Evolutionary conservation across 2,113 vertebrate genomes (phyloP).

Genomic region (Brachyhypopomus gauderio): DNA sequence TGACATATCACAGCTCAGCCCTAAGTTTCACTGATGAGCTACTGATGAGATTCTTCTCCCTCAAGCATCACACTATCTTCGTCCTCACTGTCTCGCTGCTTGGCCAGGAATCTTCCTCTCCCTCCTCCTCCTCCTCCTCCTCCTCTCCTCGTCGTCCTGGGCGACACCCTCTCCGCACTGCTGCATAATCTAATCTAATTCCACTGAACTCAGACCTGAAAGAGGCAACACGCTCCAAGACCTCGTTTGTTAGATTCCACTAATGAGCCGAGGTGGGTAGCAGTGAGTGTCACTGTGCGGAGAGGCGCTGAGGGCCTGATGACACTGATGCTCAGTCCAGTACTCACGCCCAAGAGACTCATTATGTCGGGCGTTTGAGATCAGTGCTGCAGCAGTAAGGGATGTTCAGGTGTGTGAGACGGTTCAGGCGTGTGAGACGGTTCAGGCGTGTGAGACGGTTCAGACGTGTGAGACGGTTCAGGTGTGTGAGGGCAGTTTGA

Average conservation of each 20-base stretch:
- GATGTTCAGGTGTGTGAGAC: not conserved
- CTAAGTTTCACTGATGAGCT: conserved; percentile 45
- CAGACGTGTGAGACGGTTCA: not conserved
- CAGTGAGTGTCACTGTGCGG: conserved; percentile 22
- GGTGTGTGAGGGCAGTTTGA: not conserved
- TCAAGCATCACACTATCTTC: conserved; percentile 41
- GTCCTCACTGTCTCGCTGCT: conserved; percentile 39
- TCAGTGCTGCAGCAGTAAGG: not conserved
- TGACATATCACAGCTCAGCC: conserved; percentile 48
- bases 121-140: not conserved
- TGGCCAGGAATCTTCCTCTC: conserved; percentile 31
- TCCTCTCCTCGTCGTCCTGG: conserved; percentile 23
- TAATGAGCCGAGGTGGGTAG: conserved; percentile 25
- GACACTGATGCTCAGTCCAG: not conserved
- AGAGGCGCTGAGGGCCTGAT: not conserved
- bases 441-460: not conserved
- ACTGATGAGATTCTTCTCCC: conserved; percentile 46
- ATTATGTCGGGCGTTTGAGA: not conserved
- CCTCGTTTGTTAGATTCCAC: conserved; percentile 29
- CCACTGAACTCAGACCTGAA: conserved; percentile 33
- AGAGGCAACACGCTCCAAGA: conserved; percentile 27
- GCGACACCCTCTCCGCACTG: conserved; percentile 48
- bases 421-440: not conserved
- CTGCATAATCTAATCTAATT: conserved; percentile 52
- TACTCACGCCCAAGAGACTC: not conserved